Base-by-base conservation (phyloP, 1,140 invertebrate species). In the Drosophila rufa region DNA sequence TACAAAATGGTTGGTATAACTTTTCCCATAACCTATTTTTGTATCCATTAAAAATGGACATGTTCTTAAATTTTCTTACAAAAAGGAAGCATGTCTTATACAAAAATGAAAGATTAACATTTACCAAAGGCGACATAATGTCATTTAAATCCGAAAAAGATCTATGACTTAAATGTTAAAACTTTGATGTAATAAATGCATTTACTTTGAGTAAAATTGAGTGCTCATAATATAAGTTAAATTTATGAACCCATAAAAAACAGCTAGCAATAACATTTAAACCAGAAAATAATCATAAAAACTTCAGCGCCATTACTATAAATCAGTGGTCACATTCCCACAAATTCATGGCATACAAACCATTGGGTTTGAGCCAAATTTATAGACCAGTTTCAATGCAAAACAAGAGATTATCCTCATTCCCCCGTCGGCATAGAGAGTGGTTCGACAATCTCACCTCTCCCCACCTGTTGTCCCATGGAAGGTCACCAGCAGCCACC, bases 391-490 rank as follows among this genome's bases (percentile, higher is more conserved):
- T n/a, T 57, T 42, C 36, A 12, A 43, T 43, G 36, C 36, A 42
- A 57, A 57, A 25, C 9, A 14, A 3, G 12, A 33, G 19, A 65
- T 40, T 22, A 8, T 22, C 2, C 30, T 8, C 22, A 25, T 2
- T 2, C 22, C 22, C 22, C 22, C 22, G 22, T n/a, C 0, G 6
- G 11, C 11, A 3, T 3, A 36, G 9, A 12, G 33, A 36, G 30
- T 1, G 30, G 7, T 58, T 38, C 14, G 36, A 19, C 33, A 62
- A 17, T 15, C 6, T 56, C 38, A 12, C 30, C 67, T 56, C 38
- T n/a, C 30, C 67, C 47, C 67, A 70, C 67, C 67, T 68, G 64
- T 68, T 68, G 67, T 68, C 40, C 48, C 8, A 12, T 22, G 38
- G 42, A 70, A 68, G 67, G 67, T 68, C 67, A 69, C 40, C 30